Evolutionary conservation across 1,140 invertebrate species (phyloP).

Genomic region (Plectus sambesii): DNA sequence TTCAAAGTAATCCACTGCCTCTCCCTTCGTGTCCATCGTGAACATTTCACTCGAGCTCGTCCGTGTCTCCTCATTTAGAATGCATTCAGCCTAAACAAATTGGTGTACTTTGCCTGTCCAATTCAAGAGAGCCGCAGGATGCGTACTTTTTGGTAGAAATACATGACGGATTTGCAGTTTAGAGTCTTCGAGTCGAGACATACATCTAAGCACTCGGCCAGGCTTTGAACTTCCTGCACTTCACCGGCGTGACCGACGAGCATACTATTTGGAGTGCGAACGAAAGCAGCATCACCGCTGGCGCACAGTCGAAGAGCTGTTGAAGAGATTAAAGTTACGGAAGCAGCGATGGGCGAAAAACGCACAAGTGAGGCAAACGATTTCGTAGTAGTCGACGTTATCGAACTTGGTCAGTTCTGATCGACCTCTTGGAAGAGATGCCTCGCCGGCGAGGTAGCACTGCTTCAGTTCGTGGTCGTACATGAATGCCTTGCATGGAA

Average conservation of each 20-base stretch:
- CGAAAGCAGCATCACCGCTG: neutral
- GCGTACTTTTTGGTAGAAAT: conserved; percentile 24
- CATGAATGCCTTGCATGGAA: no score
- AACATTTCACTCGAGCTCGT: conserved; percentile 37
- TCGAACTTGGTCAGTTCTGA: no score
- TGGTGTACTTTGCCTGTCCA: neutral
- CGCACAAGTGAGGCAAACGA: no score
- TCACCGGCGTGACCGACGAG: neutral
- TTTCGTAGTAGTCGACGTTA: no score
- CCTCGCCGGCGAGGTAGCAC: no score
- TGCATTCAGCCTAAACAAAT: conserved; percentile 35
- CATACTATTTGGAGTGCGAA: neutral
- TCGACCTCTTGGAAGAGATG: no score
- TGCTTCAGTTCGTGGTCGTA: no score
- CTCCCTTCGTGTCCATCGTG: conserved; percentile 13
- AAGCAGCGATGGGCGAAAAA: no score
- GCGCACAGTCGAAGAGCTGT: no score
- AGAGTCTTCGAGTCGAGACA: conserved; percentile 20
- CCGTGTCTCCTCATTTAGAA: conserved; percentile 35
- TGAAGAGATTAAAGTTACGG: no score
- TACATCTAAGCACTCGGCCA: conserved; percentile 18
- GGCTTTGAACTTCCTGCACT: neutral
- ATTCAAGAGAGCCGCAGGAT: conserved; percentile 8
- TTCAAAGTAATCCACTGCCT: conserved; percentile 36
- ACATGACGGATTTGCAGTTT: conserved; percentile 32